Evolutionary conservation across 2,113 vertebrate genomes (phyloP).

Genomic region (Urocitellus parryii): DNA sequence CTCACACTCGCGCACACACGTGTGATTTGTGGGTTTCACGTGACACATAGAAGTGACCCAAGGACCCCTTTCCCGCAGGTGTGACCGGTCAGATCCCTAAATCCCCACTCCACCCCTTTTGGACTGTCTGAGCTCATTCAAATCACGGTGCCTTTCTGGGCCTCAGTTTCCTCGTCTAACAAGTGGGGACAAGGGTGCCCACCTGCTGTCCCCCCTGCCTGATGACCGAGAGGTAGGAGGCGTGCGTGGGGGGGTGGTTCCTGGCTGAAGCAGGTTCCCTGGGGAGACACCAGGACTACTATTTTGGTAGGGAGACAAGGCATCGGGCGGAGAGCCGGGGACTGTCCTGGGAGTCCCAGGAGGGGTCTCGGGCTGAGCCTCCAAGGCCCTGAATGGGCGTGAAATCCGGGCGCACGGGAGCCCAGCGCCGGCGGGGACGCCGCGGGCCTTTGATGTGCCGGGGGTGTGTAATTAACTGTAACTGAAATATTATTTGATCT

Average conservation of each 20-base stretch:
- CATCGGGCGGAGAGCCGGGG: fast-evolving
- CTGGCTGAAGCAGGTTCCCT: not conserved
- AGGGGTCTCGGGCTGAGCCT: not conserved
- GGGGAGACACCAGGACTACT: not conserved
- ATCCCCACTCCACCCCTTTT: not conserved
- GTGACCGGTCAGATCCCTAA: fast-evolving
- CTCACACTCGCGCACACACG: not conserved
- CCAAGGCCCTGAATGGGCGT: slow-evolving; percentile 26
- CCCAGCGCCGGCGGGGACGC: not conserved
- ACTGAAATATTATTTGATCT: slow-evolving; percentile 82
- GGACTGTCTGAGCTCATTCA: not conserved
- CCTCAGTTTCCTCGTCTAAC: not conserved
- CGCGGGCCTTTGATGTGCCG: slow-evolving; percentile 67
- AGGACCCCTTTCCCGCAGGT: not conserved
- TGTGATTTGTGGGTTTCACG: not conserved
- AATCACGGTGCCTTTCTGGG: not conserved
- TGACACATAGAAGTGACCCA: too few species aligned
- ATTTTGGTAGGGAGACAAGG: slow-evolving; percentile 57
- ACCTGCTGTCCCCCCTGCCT: not conserved
- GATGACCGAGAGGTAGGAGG: not conserved
- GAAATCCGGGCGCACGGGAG: slow-evolving; percentile 63
- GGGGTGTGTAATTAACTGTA: slow-evolving; percentile 85
- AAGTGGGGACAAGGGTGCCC: not conserved
- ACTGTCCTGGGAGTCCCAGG: not conserved
- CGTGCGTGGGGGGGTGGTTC: not conserved